These are phyloP conservation scores for Pangasius djambal DNA, from an alignment of 2,797 vertebrate species.

Conservation along the genomic window DNA sequence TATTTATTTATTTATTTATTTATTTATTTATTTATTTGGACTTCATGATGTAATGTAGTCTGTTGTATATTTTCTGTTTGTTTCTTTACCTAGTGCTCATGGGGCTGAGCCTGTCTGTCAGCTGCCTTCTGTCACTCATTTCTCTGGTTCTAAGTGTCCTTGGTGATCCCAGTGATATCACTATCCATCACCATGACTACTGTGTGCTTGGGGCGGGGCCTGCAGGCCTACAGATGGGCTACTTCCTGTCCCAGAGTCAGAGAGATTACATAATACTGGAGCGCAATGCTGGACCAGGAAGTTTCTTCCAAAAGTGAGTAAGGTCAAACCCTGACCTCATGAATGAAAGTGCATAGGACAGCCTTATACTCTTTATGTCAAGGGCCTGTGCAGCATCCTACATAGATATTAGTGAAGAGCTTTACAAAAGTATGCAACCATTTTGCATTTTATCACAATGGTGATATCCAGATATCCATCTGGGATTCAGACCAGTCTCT, in stretches of 20 bases:
- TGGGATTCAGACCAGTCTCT: not conserved
- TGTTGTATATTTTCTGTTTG: not conserved
- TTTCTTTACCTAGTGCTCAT: slow-evolving; percentile 47
- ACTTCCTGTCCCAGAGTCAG: slow-evolving; percentile 82
- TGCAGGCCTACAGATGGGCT: slow-evolving; percentile 88
- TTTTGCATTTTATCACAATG: not conserved
- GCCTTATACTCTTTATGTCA: not conserved
- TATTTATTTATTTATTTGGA: not conserved
- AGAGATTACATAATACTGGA: slow-evolving; percentile 89
- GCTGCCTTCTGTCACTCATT: slow-evolving; percentile 56
- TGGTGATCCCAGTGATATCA: slow-evolving; percentile 44
- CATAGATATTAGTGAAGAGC: not conserved
- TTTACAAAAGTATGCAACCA: not conserved
- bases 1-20: not conserved
- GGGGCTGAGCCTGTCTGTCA: slow-evolving; percentile 52
- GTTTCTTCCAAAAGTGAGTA: slow-evolving; percentile 84
- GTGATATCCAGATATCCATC: not conserved
- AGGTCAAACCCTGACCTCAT: not conserved
- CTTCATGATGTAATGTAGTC: not conserved
- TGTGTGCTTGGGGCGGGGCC: slow-evolving; percentile 94
- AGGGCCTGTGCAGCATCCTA: not conserved
- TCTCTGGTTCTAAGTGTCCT: slow-evolving; percentile 55
- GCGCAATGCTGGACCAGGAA: slow-evolving; percentile 82
- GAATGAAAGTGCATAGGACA: not conserved
- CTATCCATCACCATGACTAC: slow-evolving; percentile 79